A percentile compares a stretch with the other conserved stretches of the same genome.
Evolutionary conservation across 2,113 vertebrate species (phyloP).

Genomic region (Ardeotis arabs): DNA sequence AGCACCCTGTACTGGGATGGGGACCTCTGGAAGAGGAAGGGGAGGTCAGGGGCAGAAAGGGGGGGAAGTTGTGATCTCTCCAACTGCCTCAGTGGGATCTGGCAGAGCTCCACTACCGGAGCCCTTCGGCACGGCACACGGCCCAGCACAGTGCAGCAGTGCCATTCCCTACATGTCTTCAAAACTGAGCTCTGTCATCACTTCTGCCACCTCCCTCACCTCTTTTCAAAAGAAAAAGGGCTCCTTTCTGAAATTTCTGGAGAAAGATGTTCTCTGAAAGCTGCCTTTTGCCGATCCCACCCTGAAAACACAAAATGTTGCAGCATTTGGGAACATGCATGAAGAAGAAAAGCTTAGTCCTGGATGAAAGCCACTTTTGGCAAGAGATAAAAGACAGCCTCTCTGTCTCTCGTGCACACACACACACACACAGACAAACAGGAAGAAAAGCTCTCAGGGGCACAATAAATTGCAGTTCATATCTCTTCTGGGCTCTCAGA

Average conservation of each 20-base stretch:
- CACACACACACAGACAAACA: neutral
- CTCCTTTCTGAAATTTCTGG: neutral
- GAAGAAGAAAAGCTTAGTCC: slow-evolving; percentile 29
- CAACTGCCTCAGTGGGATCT: neutral
- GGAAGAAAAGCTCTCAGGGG: slow-evolving; percentile 41
- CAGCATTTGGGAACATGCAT: neutral
- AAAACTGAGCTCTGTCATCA: neutral
- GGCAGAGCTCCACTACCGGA: neutral
- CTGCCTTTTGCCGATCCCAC: slow-evolving; percentile 2
- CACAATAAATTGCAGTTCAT: slow-evolving; percentile 50
- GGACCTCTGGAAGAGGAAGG: neutral
- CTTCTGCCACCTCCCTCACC: neutral
- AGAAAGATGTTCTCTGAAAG: slow-evolving; percentile 10
- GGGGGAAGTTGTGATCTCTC: neutral
- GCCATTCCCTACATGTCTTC: neutral
- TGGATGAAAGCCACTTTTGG: slow-evolving; percentile 54
- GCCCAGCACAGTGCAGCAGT: rapidly evolving
- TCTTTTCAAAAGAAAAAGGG: neutral
- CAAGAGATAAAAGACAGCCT: slow-evolving; percentile 46
- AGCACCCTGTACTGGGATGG: rapidly evolving
- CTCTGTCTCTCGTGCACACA: neutral
- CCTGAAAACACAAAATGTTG: neutral
- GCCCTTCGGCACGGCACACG: neutral
- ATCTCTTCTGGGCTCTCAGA: slow-evolving; percentile 46
- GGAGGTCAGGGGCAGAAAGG: neutral